Evolutionary conservation across 30 jellyfish, hydroid and myxozoan genomes (phyloP), one percentile per base, ranked within the genome.

Genomic region (Rhopilema esculentum): DNA sequence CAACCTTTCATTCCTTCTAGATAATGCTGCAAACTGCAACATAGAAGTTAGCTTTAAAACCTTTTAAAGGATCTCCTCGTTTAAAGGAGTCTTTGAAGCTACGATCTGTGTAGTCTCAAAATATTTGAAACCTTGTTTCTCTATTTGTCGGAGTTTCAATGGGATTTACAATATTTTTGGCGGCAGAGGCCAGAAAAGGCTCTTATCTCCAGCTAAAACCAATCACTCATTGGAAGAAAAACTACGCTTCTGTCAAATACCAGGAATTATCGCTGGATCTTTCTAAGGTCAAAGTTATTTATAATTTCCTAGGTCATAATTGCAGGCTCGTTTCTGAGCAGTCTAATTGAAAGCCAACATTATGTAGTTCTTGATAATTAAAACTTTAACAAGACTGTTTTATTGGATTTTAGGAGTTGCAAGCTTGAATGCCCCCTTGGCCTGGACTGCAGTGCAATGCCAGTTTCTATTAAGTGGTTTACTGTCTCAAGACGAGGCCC

Each of bases 401-500:
- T n/a, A n/a, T n/a, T n/a, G n/a, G n/a, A n/a, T n/a, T 71, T 22
- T 69, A 85, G 89, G 77, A 85, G 88, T 23, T 85, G 94, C 80
- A 85, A 85, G 32, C 70, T 85, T 83, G 21, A 20, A 49, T 85
- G 94, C 50, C 80, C 94, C 21, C 31, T 82, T 62, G 94, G 94
- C 30, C 63, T 61, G 8, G 83, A 85, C 50, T 85, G 94, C 88
- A 40, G 69, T 9, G 18, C 88, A 16, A 48, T 74, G 71, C 94
- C 94, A 2, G 94, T 85, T 1, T 85, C 94, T 4, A 40, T 75
- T 49, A 85, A 85, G 61, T 85, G 94, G 94, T 74, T 85, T 64
- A 77, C 94, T 9, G 94, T 74, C 21, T 85, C 94, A 57, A 78
- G 94, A 40, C 77, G 88, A 57, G 94, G 94, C 6, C 94, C 94